These are phyloP conservation scores for Balanococcus diminutus DNA, from an alignment of 2,888 invertebrate species.

Conservation along the genomic window DNA sequence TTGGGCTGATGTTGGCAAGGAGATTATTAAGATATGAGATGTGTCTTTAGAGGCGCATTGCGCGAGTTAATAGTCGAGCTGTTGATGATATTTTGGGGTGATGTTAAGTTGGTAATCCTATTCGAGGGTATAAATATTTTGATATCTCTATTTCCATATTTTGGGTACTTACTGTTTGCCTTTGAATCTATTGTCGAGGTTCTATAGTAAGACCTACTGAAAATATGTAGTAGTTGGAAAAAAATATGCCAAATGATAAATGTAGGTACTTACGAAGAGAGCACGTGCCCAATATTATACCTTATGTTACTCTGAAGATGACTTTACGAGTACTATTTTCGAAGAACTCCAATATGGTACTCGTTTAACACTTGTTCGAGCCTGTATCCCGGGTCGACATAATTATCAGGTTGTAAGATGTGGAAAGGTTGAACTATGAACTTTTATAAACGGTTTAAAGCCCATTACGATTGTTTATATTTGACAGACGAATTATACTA, in stretches of 20 bases:
- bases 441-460: constrained; percentile 31
- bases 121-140: background rate
- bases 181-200: background rate
- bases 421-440: constrained; percentile 40
- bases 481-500: constrained; percentile 47
- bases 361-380: constrained; percentile 33
- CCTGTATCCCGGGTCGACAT: background rate
- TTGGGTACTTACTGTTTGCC: background rate
- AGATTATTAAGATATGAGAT: background rate
- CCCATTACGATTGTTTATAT: constrained; percentile 46
- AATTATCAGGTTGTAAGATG: constrained; percentile 27
- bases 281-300: background rate
- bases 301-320: background rate
- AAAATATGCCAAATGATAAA: background rate
- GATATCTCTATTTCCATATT: background rate
- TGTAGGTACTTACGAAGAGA: background rate
- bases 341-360: background rate
- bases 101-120: background rate
- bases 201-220: background rate
- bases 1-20: background rate
- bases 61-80: background rate
- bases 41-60: background rate
- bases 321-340: background rate
- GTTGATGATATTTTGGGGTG: constrained; percentile 3
- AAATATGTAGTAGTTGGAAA: background rate